phyloP scores from a whole-genome alignment of 1,140 invertebrate genomes.

The Megalonaias nervosa region DNA sequence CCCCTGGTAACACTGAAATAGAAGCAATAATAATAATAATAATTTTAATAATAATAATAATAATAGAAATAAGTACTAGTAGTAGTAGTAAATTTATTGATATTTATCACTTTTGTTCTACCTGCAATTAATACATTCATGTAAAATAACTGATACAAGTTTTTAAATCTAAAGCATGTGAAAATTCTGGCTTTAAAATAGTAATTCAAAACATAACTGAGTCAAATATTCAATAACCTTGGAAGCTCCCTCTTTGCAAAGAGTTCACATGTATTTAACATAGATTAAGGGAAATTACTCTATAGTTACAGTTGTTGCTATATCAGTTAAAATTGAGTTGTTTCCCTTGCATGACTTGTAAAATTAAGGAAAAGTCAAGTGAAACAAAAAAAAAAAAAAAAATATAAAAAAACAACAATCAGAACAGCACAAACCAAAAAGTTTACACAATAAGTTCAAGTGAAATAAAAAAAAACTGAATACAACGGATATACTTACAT shows the following conservation, averaged over 20 bases:
- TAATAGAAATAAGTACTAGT: too few relatives aligned
- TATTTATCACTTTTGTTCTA: too few relatives aligned
- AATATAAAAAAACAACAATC: too few relatives aligned
- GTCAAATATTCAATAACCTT: too few relatives aligned
- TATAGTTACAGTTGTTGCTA: background rate
- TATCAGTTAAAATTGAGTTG: too few relatives aligned
- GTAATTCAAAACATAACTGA: background rate
- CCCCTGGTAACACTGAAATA: constrained; percentile 30
- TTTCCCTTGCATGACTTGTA: background rate
- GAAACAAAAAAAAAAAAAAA: too few relatives aligned
- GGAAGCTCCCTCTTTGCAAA: too few relatives aligned
- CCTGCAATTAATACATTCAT: too few relatives aligned
- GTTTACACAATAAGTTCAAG: background rate
- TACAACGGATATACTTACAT: constrained; percentile 12
- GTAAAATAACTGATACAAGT: too few relatives aligned
- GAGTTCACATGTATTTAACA: too few relatives aligned
- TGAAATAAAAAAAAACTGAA: background rate
- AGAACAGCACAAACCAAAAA: background rate
- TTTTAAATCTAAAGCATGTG: too few relatives aligned
- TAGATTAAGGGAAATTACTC: background rate
- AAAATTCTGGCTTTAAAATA: background rate
- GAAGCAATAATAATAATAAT: background rate
- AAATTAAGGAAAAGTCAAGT: background rate
- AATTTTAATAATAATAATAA: background rate
- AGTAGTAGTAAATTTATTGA: too few relatives aligned